Conservation (phyloP, 2,113 vertebrate genomes). For the Rhizomys pruinosus region DNA sequence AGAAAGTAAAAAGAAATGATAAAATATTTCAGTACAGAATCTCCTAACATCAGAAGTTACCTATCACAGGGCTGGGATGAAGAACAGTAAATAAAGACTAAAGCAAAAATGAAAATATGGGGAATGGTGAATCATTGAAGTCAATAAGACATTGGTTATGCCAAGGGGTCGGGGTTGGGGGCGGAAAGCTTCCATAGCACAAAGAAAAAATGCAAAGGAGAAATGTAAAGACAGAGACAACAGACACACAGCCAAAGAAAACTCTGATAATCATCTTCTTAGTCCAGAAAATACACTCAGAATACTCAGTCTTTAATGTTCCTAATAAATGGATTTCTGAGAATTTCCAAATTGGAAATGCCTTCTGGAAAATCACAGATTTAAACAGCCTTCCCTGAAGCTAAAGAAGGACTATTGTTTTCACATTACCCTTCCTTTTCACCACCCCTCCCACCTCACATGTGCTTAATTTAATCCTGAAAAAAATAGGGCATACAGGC, state of each 20-base stretch:
- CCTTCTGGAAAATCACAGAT: conserved; percentile 25
- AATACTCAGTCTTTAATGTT: conserved; percentile 31
- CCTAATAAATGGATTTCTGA: conserved; percentile 12
- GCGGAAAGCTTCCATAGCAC: neutral
- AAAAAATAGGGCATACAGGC: neutral
- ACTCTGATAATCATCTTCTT: neutral
- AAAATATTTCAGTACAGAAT: neutral
- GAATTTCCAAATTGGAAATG: neutral
- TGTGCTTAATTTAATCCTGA: neutral
- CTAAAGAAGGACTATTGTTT: neutral
- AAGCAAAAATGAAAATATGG: neutral
- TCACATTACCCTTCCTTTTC: too few relatives aligned
- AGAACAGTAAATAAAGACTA: neutral
- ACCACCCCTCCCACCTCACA: too few relatives aligned
- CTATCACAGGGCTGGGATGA: neutral
- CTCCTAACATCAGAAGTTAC: neutral
- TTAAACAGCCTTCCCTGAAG: conserved; percentile 33
- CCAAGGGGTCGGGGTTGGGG: neutral
- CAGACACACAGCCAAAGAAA: neutral
- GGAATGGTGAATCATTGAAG: neutral
- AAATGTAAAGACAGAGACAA: neutral
- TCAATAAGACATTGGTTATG: neutral
- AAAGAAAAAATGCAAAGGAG: neutral
- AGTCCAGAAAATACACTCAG: neutral
- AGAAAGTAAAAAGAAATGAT: neutral